Base-by-base conservation (phyloP, 2,888 invertebrate species). In the Ryuthela nishihirai region DNA sequence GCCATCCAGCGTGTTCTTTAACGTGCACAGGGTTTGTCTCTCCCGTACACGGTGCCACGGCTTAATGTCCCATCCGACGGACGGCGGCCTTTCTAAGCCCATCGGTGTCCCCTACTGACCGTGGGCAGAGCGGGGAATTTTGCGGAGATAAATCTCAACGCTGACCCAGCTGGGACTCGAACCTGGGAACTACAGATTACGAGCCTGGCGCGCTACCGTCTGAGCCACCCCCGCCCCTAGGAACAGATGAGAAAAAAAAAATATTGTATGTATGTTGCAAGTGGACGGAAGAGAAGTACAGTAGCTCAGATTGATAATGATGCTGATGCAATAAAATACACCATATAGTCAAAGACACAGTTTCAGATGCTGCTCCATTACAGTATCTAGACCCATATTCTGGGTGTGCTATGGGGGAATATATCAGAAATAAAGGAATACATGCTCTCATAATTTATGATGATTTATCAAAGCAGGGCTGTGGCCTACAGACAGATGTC, bases 241-340 rank as follows among this genome's bases (percentile, higher is more conserved):
- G n/a, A n/a, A n/a, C n/a, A n/a, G 42, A 7, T 15, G 12, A 18
- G 25, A 15, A 72, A 74, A 64, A 67, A 67, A 46, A 54, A 69
- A 38, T 66, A 67, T 53, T 72, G 72, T 56, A 67, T 72, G 48
- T 72, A 72, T 56, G 72, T 73, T 39, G 71, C 72, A 9, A 69
- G 73, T 53, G 72, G 72, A 4, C 72, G 73, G 64, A 72, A 72
- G 65, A 48, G 65, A 38, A 71, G 70, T 18, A 69, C 71, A n/a
- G 68, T 72, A 15, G 71, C 71, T 36, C 64, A 69, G 53, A 67
- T 72, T 36, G 69, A 72, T 18, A 86, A 88, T 67, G 91, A 92
- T 74, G 78, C 84, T 70, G 76, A 45, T 24, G 63, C 63, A 6
- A 39, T 63, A 34, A 47, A 64, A 5, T 49, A 64, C 36, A 65